Evolutionary conservation across 2,113 vertebrate species (phyloP).

Genomic region (Calidris pygmaea): DNA sequence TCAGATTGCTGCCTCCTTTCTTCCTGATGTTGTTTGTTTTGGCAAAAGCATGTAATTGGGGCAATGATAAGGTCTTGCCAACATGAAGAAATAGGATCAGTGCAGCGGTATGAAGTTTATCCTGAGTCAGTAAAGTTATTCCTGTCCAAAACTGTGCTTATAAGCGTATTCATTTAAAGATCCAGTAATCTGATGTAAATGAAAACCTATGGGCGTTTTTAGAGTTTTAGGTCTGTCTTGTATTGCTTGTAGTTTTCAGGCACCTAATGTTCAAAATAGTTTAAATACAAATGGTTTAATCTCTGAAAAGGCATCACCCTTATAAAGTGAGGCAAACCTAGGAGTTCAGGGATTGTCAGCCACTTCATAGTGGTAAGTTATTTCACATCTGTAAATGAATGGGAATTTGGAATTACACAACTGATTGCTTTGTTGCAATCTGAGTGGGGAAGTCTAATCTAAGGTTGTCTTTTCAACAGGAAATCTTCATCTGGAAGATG

Average conservation of each 20-base stretch:
- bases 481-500: background rate
- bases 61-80: constrained; percentile 10
- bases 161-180: background rate
- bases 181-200: background rate
- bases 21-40: constrained; percentile 46
- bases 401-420: background rate
- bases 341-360: background rate
- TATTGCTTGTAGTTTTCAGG: background rate
- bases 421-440: background rate
- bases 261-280: background rate
- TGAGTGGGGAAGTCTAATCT: background rate
- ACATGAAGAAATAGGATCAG: constrained; percentile 25
- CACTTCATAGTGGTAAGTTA: background rate
- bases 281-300: background rate
- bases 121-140: constrained; percentile 15
- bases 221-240: background rate
- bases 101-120: background rate
- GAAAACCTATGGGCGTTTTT: background rate
- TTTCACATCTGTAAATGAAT: background rate
- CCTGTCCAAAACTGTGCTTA: background rate
- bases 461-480: background rate
- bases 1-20: background rate
- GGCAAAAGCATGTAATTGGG: background rate
- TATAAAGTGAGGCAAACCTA: background rate
- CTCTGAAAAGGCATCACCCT: background rate